Evolutionary conservation across 2,113 vertebrate species (phyloP).

Genomic region (Serilophus lunatus): DNA sequence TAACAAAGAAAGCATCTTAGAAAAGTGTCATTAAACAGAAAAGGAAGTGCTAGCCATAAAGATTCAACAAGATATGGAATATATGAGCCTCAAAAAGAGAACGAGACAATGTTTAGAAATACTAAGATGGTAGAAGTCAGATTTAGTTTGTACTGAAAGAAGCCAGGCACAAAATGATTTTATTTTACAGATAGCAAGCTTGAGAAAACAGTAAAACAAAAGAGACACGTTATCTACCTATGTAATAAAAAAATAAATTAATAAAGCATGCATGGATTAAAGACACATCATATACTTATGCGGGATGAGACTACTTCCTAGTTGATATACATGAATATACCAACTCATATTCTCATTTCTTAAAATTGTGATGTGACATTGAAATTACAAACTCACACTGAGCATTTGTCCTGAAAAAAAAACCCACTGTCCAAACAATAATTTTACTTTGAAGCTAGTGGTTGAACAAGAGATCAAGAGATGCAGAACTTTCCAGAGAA

Average conservation of each 20-base stretch:
- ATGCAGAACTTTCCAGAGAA: not conserved
- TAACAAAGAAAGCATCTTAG: not conserved
- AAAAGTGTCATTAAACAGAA: slow-evolving; percentile 1
- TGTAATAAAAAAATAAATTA: not conserved
- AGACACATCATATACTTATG: not conserved
- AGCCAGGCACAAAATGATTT: not conserved
- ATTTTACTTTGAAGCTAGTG: not conserved
- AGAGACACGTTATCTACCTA: not conserved
- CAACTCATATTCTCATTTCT: not conserved
- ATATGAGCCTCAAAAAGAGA: not conserved
- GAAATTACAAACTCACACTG: not conserved
- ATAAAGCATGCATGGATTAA: not conserved
- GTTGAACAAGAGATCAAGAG: not conserved
- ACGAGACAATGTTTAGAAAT: not conserved
- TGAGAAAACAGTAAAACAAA: not conserved
- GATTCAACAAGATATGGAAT: slow-evolving; percentile 7
- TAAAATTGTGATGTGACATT: not conserved
- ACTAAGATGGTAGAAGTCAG: not conserved
- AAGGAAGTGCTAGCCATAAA: not conserved
- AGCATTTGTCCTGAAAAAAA: not conserved
- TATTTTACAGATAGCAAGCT: not conserved
- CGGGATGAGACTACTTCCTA: not conserved
- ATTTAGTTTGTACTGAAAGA: not conserved
- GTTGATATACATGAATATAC: not conserved
- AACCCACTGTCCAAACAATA: not conserved